Evolutionary conservation across 2,797 vertebrate species (phyloP), one percentile per base, ranked within the genome.

Genomic region (Carapus acus): DNA sequence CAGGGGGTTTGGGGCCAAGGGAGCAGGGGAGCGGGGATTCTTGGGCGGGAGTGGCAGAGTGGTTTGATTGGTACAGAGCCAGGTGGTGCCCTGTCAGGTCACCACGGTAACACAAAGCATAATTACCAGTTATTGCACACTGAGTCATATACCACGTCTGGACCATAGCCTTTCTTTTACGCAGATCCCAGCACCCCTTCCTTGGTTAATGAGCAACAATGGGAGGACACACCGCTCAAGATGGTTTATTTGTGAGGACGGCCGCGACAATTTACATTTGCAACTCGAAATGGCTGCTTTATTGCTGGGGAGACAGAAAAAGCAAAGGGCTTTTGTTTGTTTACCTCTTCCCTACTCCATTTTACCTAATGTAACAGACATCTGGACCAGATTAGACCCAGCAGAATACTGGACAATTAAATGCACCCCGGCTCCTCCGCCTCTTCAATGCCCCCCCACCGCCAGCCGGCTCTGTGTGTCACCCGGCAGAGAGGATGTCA

Each of bases 351-450:
- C 71, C 29, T 58, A 53, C 24, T 63, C 46, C 21, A 33, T 73
- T 71, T 69, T 50, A 54, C 47, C 20, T 72, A 74, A 67, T 51
- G 47, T 31, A 62, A 33, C 12, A 65, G 54, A 58, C 82, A 85
- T 86, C 83, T 88, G 85, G 62, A 51, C 54, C 36, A n/a, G 56
- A 83, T 87, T 75, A 84, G 71, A 62, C 65, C 65, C 71, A 71
- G 67, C 65, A 60, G 43, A 82, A 59, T 62, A 58, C 54, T 59
- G 31, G 57, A 66, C 58, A 67, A 67, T 80, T 81, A 77, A 73
- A 76, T 43, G 37, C 54, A 58, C 69, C 45, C 63, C 54, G 49
- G 69, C 62, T 62, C 52, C 42, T 12, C 46, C 44, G 54, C 46
- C 69, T 77, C 69, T 69, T 59, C 51, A 67, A 45, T 58, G 48